These are phyloP conservation scores for Platyura marginata DNA, from an alignment of 1,140 invertebrate genomes.

Conservation along the genomic window DNA sequence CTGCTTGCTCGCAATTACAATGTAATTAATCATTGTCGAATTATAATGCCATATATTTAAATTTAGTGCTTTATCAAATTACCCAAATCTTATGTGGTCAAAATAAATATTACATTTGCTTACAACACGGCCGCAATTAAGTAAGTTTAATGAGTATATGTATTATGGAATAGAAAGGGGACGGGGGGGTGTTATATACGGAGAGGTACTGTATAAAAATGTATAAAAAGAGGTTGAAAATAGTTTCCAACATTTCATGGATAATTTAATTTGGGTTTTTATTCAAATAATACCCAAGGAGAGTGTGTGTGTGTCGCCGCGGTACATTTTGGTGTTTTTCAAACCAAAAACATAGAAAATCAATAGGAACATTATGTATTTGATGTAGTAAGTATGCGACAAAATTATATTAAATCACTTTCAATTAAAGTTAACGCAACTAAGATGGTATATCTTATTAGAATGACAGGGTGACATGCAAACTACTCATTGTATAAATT, in stretches of 20 bases:
- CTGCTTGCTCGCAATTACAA: background rate
- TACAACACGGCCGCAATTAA: background rate
- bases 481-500: background rate
- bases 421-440: conserved; percentile 1
- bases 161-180: background rate
- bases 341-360: background rate
- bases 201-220: background rate
- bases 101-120: background rate
- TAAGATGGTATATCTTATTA: conserved; percentile 1
- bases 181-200: background rate
- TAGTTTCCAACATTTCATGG: too few relatives aligned
- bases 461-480: conserved; percentile 1
- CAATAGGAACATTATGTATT: background rate
- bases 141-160: background rate
- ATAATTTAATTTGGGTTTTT: background rate
- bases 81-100: background rate
- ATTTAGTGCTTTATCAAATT: background rate
- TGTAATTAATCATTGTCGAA: background rate
- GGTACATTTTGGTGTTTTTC: too few relatives aligned
- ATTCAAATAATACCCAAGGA: too few relatives aligned
- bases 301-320: too few relatives aligned
- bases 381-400: background rate
- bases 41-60: background rate
- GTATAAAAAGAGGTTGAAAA: too few relatives aligned
- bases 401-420: conserved; percentile 2